Evolutionary conservation across 2,113 vertebrate species (phyloP).

Genomic region (Probosciger aterrimus): DNA sequence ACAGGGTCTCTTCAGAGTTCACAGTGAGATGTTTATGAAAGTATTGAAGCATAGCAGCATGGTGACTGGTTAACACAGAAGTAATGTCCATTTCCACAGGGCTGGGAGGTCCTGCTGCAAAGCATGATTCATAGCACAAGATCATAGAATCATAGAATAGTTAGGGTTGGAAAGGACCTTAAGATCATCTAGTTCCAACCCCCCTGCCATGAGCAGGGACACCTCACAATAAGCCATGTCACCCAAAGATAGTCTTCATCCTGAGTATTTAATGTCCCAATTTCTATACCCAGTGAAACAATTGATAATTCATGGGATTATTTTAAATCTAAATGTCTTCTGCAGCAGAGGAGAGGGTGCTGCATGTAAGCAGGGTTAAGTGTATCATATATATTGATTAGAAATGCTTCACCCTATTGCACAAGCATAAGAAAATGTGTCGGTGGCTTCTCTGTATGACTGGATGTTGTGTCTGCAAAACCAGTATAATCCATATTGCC

Average conservation of each 20-base stretch:
- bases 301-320: background rate
- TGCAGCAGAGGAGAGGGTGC: background rate
- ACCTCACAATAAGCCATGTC: too few relatives aligned
- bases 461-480: rapidly evolving
- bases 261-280: background rate
- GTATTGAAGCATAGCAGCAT: background rate
- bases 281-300: background rate
- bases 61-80: background rate
- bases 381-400: background rate
- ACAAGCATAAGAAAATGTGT: background rate
- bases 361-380: background rate
- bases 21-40: background rate
- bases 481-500: too few relatives aligned
- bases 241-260: background rate
- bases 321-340: background rate
- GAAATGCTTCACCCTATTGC: background rate
- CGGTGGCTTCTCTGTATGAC: background rate
- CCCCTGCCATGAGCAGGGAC: too few relatives aligned
- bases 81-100: background rate
- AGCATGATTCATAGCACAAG: background rate
- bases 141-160: too few relatives aligned
- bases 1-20: background rate
- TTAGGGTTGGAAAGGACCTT: too few relatives aligned
- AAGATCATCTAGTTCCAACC: too few relatives aligned
- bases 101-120: background rate